These are phyloP conservation scores for Circaetus gallicus DNA, from an alignment of 2,113 vertebrate genomes.

Conservation along the genomic window DNA sequence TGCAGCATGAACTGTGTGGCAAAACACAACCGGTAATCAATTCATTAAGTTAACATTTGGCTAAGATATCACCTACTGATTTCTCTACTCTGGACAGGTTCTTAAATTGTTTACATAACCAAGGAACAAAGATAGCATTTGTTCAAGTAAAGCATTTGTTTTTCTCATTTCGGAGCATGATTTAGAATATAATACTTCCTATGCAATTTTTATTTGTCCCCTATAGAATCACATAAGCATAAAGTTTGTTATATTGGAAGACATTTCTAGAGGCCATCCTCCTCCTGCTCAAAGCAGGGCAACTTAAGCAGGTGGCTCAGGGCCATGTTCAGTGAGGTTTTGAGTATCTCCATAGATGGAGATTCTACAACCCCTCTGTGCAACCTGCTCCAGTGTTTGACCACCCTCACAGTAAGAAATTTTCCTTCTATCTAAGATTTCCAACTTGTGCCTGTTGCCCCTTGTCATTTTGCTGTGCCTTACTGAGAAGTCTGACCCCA, in stretches of 20 bases:
- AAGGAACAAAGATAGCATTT: neutral
- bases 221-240: neutral
- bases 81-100: neutral
- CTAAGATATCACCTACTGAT: neutral
- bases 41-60: neutral
- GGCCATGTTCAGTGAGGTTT: neutral
- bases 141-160: neutral
- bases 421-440: neutral
- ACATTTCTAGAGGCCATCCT: neutral
- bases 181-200: neutral
- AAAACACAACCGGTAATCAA: rapidly evolving
- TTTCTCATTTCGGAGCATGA: neutral
- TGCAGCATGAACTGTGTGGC: neutral
- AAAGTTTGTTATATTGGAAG: neutral
- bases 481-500: neutral
- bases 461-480: neutral
- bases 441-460: neutral
- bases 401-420: neutral
- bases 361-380: rapidly evolving
- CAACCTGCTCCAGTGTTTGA: neutral
- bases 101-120: neutral
- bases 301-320: neutral
- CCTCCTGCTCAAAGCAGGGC: neutral
- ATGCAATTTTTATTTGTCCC: neutral
- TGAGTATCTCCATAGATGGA: neutral